A percentile compares a stretch with the other conserved stretches of the same genome.
These are phyloP conservation scores for Chorisops tibialis DNA, from an alignment of 2,888 invertebrate species.

Conservation along the genomic window DNA sequence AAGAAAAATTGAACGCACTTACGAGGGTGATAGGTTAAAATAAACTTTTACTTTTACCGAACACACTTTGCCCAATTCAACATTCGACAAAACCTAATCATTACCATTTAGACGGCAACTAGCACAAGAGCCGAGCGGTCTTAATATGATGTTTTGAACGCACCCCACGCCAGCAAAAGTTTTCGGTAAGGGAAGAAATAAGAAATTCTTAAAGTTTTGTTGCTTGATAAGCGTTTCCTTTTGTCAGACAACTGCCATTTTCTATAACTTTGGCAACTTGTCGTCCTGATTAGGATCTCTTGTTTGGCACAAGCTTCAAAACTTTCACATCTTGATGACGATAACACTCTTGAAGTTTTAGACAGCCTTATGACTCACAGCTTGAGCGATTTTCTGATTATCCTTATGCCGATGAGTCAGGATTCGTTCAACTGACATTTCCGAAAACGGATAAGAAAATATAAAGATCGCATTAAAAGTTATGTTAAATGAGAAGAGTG, in stretches of 20 bases:
- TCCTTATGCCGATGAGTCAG: not conserved
- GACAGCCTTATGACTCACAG: slow-evolving; percentile 8
- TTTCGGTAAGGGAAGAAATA: slow-evolving; percentile 16
- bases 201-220: slow-evolving; percentile 28
- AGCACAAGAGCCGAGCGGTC: not conserved
- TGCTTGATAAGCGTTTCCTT: slow-evolving; percentile 28
- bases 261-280: slow-evolving; percentile 12
- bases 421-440: too few relatives aligned
- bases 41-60: not conserved
- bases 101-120: not conserved
- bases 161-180: slow-evolving; percentile 11
- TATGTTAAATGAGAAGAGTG: too few relatives aligned
- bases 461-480: too few relatives aligned
- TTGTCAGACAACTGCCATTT: slow-evolving; percentile 16
- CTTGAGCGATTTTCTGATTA: slow-evolving; percentile 9
- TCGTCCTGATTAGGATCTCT: slow-evolving; percentile 17
- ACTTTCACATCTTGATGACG: slow-evolving; percentile 13
- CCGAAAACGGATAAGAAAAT: too few relatives aligned
- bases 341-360: slow-evolving; percentile 6
- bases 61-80: too few relatives aligned
- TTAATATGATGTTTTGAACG: slow-evolving; percentile 1
- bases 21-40: not conserved
- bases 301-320: slow-evolving; percentile 18
- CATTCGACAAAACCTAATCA: slow-evolving; percentile 7
- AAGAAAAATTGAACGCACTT: slow-evolving; percentile 10